Evolutionary conservation across 2,113 vertebrate genomes (phyloP), one percentile per base, ranked within the genome.

Genomic region (Astur gentilis): DNA sequence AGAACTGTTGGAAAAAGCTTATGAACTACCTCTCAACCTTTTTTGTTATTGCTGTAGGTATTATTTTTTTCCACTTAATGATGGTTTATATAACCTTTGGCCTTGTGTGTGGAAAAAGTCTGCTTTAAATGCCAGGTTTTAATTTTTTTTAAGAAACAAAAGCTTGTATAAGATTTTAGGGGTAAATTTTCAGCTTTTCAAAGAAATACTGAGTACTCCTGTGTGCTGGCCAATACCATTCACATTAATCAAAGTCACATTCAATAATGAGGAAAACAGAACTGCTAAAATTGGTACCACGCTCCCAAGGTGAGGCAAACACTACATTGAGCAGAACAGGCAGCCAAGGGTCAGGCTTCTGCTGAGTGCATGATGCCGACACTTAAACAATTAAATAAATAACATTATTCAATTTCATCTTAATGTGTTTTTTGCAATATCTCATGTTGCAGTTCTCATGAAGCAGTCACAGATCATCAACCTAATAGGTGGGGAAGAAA

Each of bases 341-440:
- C 27, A 87, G 36, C 32, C 3, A 4, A 89, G 29, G 71, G 42
- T 36, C 38, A 76, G 44, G 34, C 20, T 92, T 71, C 77, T 85
- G 49, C 61, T 87, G 52, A 64, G 29, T 5, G 2, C 29, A 9
- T 15, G 25, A 23, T 69, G 69, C 25, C 1, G 4, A 76, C 31
- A 45, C 52, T 95, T 89, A 85, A 93, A 95, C 31, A 94, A 83
- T 86, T 81, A 72, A 87, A 44, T 42, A 94, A 94, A 84, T 92
- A 90, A 44, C 14, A 13, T 54, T 58, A 93, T 61, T 95, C 69
- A 78, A 15, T 95, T 91, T 91, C 22, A 62, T 80, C 49, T 76
- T 66, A 66, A 62, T 2, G 9, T 1, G 2, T 62, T 40, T 89
- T 97, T 89, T 91, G 49, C 69, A 72, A 45, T 95, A 87, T 79